Evolutionary conservation across 2,888 invertebrate species (phyloP).

Genomic region (Platerodrilus igneus): DNA sequence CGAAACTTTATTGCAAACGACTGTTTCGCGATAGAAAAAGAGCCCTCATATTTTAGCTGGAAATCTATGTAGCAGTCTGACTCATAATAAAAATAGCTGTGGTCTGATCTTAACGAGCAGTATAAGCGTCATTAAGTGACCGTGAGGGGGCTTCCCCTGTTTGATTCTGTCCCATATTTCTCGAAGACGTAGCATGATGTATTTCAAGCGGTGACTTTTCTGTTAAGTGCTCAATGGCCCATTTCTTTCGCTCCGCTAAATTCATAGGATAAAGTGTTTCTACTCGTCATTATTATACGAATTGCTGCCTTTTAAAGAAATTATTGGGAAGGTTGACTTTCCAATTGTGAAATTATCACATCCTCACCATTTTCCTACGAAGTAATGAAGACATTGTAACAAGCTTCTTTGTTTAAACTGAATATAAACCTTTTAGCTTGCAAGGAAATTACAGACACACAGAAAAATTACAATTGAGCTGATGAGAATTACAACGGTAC

Average conservation of each 20-base stretch:
- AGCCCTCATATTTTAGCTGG: conserved; percentile 15
- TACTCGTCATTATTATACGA: conserved; percentile 20
- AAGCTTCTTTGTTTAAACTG: no score
- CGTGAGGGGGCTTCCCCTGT: conserved; percentile 35
- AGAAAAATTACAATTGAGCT: no score
- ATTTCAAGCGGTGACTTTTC: conserved; percentile 38
- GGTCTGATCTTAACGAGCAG: conserved; percentile 37
- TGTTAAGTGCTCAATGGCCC: conserved; percentile 46
- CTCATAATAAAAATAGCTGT: conserved; percentile 34
- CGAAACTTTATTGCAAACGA: no score
- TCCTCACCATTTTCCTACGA: no score
- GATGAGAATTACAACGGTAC: no score
- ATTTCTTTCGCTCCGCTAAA: conserved; percentile 44
- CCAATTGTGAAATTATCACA: no score
- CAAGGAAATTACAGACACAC: no score
- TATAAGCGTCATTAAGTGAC: conserved; percentile 46
- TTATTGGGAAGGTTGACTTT: conserved; percentile 14
- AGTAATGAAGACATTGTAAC: no score
- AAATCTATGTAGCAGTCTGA: conserved; percentile 28
- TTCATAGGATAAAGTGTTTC: conserved; percentile 34
- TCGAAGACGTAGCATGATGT: conserved; percentile 35
- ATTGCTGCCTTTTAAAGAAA: conserved; percentile 18
- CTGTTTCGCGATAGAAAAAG: conserved; percentile 3
- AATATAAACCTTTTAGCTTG: no score
- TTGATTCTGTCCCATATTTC: conserved; percentile 34